Percentiles rank a stretch among this genome's conserved stretches.
Evolutionary conservation across 2,797 vertebrate genomes (phyloP).

Genomic region (Tragelaphus oryx): DNA sequence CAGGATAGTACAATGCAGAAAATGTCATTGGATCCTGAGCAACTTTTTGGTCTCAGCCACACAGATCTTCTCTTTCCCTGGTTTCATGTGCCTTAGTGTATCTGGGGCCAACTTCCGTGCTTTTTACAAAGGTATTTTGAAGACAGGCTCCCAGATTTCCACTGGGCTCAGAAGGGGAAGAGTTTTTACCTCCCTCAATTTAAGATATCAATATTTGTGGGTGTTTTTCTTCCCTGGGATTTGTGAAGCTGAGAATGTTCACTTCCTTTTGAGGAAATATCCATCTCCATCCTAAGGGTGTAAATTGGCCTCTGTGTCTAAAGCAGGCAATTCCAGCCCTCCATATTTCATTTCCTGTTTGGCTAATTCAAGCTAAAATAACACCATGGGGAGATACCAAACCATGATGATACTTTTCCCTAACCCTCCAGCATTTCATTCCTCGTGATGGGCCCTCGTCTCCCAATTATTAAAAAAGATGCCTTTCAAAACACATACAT

Average conservation of each 20-base stretch:
- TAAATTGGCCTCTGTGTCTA: background rate
- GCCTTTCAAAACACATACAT: background rate
- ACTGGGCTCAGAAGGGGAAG: background rate
- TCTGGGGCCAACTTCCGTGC: background rate
- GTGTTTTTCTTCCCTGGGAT: background rate
- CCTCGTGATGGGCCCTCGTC: background rate
- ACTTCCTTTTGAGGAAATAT: background rate
- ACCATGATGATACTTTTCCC: background rate
- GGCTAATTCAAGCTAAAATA: background rate
- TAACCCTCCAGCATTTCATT: background rate
- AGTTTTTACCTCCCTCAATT: background rate
- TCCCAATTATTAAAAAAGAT: background rate
- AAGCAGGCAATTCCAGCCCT: background rate
- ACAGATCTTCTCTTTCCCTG: background rate
- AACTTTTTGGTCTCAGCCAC: background rate
- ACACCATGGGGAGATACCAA: background rate
- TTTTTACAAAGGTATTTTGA: background rate
- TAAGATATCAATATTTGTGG: background rate
- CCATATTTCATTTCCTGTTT: background rate
- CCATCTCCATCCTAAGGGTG: background rate
- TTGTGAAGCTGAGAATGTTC: background rate
- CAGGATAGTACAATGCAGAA: background rate
- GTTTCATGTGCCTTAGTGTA: background rate
- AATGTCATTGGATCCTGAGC: background rate
- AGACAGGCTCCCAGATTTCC: background rate